A percentile compares a stretch with the other conserved stretches of the same genome.
phyloP scores from a whole-genome alignment of 2,888 invertebrate genomes.

The Phyllotreta striolata region DNA sequence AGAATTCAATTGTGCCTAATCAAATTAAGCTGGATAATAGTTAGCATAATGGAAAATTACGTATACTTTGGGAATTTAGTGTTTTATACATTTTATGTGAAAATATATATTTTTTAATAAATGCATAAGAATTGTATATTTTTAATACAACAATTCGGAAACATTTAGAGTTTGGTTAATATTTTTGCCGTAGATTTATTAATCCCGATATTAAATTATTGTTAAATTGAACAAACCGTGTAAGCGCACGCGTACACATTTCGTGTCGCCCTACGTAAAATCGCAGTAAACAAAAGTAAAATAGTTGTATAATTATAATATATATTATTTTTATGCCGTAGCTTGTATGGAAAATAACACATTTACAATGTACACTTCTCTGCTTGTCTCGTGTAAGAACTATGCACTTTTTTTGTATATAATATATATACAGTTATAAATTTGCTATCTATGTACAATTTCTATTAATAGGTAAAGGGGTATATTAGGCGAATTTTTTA shows the following conservation, averaged over 20 bases:
- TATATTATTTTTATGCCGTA: conserved; percentile 52
- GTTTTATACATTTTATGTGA: too few species aligned
- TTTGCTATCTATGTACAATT: conserved; percentile 55
- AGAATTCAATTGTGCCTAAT: too few species aligned
- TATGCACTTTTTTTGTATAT: conserved; percentile 42
- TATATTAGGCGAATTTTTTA: conserved; percentile 11
- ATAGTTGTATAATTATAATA: conserved; percentile 52
- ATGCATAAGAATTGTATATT: too few species aligned
- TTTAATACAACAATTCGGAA: too few species aligned
- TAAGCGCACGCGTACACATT: conserved; percentile 53
- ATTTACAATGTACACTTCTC: conserved; percentile 53
- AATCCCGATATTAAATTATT: background rate
- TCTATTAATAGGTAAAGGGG: conserved; percentile 40
- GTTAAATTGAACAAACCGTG: conserved; percentile 36
- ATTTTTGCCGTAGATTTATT: too few species aligned
- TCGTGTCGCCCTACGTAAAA: conserved; percentile 60
- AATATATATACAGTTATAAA: conserved; percentile 58
- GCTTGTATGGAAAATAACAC: conserved; percentile 58
- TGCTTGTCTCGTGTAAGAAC: conserved; percentile 40
- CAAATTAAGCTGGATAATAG: too few species aligned
- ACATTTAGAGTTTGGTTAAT: too few species aligned
- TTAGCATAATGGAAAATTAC: too few species aligned
- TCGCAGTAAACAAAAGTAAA: conserved; percentile 51
- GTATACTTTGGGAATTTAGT: too few species aligned
- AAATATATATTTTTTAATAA: too few species aligned